Percentiles rank a stretch among this genome's conserved stretches.
Evolutionary conservation across 1,140 invertebrate genomes (phyloP).

Genomic region (Aethina tumida): DNA sequence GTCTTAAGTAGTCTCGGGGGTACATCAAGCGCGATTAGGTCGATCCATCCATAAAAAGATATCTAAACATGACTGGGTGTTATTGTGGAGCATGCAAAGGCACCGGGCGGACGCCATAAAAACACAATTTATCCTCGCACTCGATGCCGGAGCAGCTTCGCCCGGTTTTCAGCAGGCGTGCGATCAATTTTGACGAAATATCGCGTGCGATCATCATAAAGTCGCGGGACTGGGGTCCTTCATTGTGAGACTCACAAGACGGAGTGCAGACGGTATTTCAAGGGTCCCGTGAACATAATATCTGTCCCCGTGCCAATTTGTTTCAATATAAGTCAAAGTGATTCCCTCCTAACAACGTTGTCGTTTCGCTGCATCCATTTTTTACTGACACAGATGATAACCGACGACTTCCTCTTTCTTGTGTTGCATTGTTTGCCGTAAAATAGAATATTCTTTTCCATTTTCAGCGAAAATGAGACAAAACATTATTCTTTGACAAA

Average conservation of each 20-base stretch:
- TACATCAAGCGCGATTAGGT: too few relatives aligned
- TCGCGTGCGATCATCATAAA: conserved; percentile 4
- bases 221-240: conserved; percentile 4
- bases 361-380: neutral
- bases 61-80: conserved; percentile 1
- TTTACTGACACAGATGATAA: neutral
- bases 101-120: neutral
- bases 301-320: neutral
- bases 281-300: neutral
- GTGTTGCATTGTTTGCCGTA: conserved; percentile 1
- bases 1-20: too few relatives aligned
- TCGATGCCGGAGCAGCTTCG: neutral
- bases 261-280: conserved; percentile 2
- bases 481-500: too few relatives aligned
- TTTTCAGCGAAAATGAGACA: too few relatives aligned
- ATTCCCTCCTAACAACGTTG: neutral
- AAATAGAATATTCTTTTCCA: neutral
- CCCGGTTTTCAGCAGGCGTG: neutral
- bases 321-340: conserved; percentile 3
- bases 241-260: too few relatives aligned
- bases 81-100: neutral
- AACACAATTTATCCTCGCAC: conserved; percentile 1
- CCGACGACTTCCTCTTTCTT: too few relatives aligned
- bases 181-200: conserved; percentile 1
- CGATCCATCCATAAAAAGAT: neutral